phyloP scores from a whole-genome alignment of 2,888 invertebrate species.

The Amblyjoppa proteus region DNA sequence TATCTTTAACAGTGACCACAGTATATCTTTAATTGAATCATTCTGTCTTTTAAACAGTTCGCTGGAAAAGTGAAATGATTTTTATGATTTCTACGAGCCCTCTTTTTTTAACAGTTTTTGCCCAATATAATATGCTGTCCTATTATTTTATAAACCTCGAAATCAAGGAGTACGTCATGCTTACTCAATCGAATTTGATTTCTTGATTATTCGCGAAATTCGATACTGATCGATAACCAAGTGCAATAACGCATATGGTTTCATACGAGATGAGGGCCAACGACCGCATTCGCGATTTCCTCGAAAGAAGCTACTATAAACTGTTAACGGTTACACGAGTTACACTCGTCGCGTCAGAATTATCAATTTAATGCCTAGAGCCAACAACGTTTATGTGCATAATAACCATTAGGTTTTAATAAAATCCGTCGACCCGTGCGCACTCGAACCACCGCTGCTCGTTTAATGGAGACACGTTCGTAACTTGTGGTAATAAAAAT shows the following conservation, averaged over 20 bases:
- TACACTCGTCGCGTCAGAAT: slow-evolving; percentile 48
- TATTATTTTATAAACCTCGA: neutral
- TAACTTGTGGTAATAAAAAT: neutral
- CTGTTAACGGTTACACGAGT: slow-evolving; percentile 35
- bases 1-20: neutral
- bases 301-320: slow-evolving; percentile 60
- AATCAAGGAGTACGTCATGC: neutral
- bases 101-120: neutral
- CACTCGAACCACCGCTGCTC: slow-evolving; percentile 4
- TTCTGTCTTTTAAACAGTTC: neutral
- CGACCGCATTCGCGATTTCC: slow-evolving; percentile 59
- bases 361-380: slow-evolving; percentile 72
- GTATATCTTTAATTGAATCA: neutral
- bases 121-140: neutral
- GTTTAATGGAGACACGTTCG: slow-evolving; percentile 8
- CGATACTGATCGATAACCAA: neutral
- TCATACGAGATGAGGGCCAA: slow-evolving; percentile 53
- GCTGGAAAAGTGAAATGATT: neutral
- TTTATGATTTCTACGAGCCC: neutral
- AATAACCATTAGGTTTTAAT: slow-evolving; percentile 74
- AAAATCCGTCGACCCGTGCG: slow-evolving; percentile 67
- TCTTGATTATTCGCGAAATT: neutral
- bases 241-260: slow-evolving; percentile 6
- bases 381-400: slow-evolving; percentile 73
- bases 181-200: neutral